A percentile compares a stretch with the other conserved stretches of the same genome.
phyloP scores from a whole-genome alignment of 2,888 invertebrate species.

The Apotomis capreana region DNA sequence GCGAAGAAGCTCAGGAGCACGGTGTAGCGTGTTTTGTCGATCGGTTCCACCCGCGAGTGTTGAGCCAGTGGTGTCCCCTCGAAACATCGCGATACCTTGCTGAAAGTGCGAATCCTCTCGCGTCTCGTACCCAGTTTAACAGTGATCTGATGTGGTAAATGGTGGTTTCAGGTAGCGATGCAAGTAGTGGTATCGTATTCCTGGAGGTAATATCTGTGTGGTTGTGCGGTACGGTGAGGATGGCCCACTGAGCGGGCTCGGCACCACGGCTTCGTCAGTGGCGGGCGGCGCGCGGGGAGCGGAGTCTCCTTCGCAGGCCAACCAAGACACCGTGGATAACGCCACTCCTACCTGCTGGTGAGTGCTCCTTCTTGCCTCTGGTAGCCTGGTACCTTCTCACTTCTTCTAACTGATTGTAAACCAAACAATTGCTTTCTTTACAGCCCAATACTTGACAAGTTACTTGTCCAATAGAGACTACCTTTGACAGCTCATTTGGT shows the following conservation, averaged over 20 bases:
- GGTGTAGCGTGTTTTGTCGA: slow-evolving; percentile 44
- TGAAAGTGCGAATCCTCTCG: slow-evolving; percentile 18
- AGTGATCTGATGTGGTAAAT: slow-evolving; percentile 48
- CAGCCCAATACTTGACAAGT: too few species aligned
- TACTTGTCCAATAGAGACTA: too few species aligned
- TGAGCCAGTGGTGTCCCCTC: slow-evolving; percentile 12
- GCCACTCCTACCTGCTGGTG: slow-evolving; percentile 81
- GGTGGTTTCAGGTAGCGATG: slow-evolving; percentile 79
- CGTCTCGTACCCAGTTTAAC: not conserved
- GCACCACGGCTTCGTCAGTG: slow-evolving; percentile 82
- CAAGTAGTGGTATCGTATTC: slow-evolving; percentile 79
- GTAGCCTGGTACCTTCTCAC: slow-evolving; percentile 13
- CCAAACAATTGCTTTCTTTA: too few species aligned
- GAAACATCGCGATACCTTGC: slow-evolving; percentile 26
- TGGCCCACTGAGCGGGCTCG: slow-evolving; percentile 81
- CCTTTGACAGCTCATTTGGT: too few species aligned
- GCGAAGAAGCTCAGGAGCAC: slow-evolving; percentile 52
- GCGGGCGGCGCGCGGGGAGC: slow-evolving; percentile 82
- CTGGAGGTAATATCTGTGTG: slow-evolving; percentile 82
- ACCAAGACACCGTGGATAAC: slow-evolving; percentile 81
- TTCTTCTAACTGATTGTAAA: not conserved
- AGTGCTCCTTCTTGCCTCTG: slow-evolving; percentile 50
- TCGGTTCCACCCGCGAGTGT: slow-evolving; percentile 47
- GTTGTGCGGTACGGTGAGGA: slow-evolving; percentile 83
- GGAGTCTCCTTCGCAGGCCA: slow-evolving; percentile 83